These are phyloP conservation scores for Scyliorhinus canicula DNA, from an alignment of 2,797 vertebrate species.

Conservation along the genomic window DNA sequence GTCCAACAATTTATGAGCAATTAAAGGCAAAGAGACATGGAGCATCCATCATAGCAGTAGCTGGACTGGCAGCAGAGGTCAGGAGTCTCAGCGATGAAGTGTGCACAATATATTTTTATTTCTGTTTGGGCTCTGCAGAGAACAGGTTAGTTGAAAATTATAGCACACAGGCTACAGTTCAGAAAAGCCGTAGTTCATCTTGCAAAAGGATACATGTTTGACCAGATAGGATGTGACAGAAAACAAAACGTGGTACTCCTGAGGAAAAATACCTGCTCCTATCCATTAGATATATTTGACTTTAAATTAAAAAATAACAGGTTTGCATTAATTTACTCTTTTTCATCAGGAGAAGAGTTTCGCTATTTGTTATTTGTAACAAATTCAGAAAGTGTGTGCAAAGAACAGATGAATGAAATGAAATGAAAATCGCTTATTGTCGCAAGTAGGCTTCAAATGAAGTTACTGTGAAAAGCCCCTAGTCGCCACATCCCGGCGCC, in stretches of 20 bases:
- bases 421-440: no score
- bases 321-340: background rate
- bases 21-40: constrained; percentile 86
- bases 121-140: constrained; percentile 94
- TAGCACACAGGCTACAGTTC: constrained; percentile 72
- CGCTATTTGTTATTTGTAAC: background rate
- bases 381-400: background rate
- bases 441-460: no score
- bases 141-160: constrained; percentile 90
- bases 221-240: constrained; percentile 60
- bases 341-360: background rate
- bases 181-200: constrained; percentile 71
- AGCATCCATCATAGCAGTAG: constrained; percentile 85
- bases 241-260: constrained; percentile 31
- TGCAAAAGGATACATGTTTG: constrained; percentile 63
- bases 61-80: constrained; percentile 77
- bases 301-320: background rate
- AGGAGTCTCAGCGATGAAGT: constrained; percentile 82
- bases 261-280: constrained; percentile 28
- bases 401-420: no score
- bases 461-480: no score
- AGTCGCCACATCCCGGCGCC: no score
- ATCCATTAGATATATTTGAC: constrained; percentile 2
- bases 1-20: constrained; percentile 97
- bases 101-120: constrained; percentile 98